Evolutionary conservation across 2,888 invertebrate species (phyloP), one percentile per base, ranked within the genome.

Genomic region (Axea sp.): DNA sequence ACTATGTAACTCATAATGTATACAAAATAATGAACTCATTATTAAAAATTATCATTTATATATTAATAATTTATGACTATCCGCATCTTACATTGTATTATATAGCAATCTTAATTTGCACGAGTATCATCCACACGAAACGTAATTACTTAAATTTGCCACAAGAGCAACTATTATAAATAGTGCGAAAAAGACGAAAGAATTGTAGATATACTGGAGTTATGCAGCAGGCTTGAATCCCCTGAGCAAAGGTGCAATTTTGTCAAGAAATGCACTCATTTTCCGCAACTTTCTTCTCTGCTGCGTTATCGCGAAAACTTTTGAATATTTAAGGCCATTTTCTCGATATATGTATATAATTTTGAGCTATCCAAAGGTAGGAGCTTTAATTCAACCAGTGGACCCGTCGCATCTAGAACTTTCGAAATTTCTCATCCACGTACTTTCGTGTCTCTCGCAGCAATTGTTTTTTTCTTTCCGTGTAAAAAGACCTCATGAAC

Each of bases 261-360:
- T 64, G 71, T 57, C 49, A 64, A 57, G 55, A 64, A 57, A 62
- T 62, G 57, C 71, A 51, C 64, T 71, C 64, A 71, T 71, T 71
- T 71, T 64, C 49, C 62, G 49, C 51, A 71, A 71, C 64, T 71
- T 71, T 71, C 71, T 55, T 57, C 47, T 47, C 31, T n/a, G 37
- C 28, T 49, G 41, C 57, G 71, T 51, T 71, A 62, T 71, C 64
- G 31, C 37, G 19, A 7, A 49, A 72, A 72, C 49, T 64, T 51
- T 65, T 65, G 64, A 64, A 72, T 65, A 72, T 72, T 72, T 72
- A 72, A 72, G 24, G 43, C 17, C 31, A 30, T 59, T 51, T 22
- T 49, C 31, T 19, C 64, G 64, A 51, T 51, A 57, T 51, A 51
- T 53, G 72, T 65, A 59, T 65, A 72, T 72, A 62, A 72, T 72